phyloP scores from a whole-genome alignment of 2,888 invertebrate genomes.

The Idaea dimidiata region DNA sequence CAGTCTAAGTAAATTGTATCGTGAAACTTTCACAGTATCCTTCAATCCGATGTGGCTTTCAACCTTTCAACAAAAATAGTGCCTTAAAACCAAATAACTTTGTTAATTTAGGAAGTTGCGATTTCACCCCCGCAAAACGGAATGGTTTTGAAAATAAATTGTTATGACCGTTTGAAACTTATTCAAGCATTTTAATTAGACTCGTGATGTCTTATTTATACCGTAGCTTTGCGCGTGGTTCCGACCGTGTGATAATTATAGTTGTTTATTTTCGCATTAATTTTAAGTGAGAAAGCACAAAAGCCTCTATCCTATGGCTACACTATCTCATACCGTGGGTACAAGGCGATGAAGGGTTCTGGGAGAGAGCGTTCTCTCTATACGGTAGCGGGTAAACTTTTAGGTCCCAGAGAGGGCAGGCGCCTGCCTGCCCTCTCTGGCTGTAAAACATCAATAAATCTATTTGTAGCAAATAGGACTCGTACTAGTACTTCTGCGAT shows the following conservation, averaged over 20 bases:
- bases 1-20: not conserved
- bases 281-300: no score
- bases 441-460: no score
- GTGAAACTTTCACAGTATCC: not conserved
- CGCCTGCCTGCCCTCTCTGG: no score
- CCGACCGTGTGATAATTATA: not conserved
- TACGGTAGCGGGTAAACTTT: no score
- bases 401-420: no score
- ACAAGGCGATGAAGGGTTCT: no score
- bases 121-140: not conserved
- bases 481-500: no score
- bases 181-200: not conserved
- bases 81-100: conserved; percentile 1
- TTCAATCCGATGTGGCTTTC: not conserved
- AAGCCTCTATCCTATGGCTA: no score
- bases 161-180: not conserved
- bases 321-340: no score
- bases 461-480: no score
- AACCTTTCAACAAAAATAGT: not conserved
- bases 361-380: no score
- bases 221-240: not conserved
- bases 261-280: not conserved
- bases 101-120: conserved; percentile 1
- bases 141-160: not conserved
- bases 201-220: not conserved